Evolutionary conservation across 2,113 vertebrate genomes (phyloP).

Genomic region (Lanius collurio): DNA sequence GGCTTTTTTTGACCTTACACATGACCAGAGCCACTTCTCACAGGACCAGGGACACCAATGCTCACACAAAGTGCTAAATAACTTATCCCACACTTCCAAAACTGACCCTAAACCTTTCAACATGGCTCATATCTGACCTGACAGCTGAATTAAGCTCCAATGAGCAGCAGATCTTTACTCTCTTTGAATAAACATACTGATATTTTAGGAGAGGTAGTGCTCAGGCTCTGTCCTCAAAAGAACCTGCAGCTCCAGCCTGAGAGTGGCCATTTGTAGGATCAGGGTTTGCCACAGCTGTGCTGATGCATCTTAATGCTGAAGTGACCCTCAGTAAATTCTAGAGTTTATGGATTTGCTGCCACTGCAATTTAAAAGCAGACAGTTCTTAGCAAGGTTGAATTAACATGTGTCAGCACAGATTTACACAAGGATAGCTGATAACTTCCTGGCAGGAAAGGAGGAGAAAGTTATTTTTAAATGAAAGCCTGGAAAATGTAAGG

Average conservation of each 20-base stretch:
- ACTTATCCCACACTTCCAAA: not conserved
- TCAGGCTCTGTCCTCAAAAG: not conserved
- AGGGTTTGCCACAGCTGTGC: not conserved
- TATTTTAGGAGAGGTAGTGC: not conserved
- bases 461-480: constrained; percentile 14
- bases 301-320: not conserved
- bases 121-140: not conserved
- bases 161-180: not conserved
- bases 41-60: not conserved
- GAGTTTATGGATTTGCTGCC: constrained; percentile 48
- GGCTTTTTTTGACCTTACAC: not conserved
- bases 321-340: constrained; percentile 12
- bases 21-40: not conserved
- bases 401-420: constrained; percentile 56
- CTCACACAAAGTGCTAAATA: not conserved
- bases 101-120: not conserved
- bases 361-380: constrained; percentile 20
- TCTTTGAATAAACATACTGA: not conserved
- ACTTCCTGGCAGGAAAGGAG: constrained; percentile 1
- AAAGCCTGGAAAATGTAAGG: not conserved
- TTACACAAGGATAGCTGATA: constrained; percentile 17
- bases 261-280: not conserved
- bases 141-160: not conserved
- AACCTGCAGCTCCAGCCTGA: not conserved
- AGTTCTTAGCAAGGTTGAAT: constrained; percentile 48